A percentile compares a stretch with the other conserved stretches of the same genome.
Evolutionary conservation across 1,140 invertebrate genomes (phyloP).

Genomic region (Portunus trituberculatus): DNA sequence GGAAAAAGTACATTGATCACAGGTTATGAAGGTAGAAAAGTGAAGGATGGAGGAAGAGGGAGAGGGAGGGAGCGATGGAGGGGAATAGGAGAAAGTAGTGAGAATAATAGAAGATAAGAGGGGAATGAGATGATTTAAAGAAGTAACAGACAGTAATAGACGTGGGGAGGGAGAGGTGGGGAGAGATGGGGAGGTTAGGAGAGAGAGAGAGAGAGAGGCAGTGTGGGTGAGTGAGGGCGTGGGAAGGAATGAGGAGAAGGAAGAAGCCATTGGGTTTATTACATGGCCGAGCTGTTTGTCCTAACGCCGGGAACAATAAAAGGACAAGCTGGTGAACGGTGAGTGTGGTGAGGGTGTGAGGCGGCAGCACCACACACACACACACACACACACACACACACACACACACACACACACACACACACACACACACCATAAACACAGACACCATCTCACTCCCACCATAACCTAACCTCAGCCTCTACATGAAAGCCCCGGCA

Average conservation of each 20-base stretch:
- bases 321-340: background rate
- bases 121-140: background rate
- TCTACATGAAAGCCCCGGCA: constrained; percentile 26
- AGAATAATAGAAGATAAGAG: background rate
- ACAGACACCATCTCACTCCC: background rate
- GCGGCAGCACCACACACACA: background rate
- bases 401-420: background rate
- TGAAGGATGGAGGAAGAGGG: background rate
- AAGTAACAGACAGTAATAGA: background rate
- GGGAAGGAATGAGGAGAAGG: background rate
- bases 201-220: background rate
- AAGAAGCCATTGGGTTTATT: background rate
- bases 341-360: background rate
- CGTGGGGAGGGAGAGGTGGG: background rate
- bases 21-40: background rate
- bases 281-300: background rate
- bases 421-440: background rate
- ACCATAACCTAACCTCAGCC: background rate
- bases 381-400: background rate
- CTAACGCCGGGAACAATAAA: constrained; percentile 8
- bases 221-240: background rate
- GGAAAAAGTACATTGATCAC: background rate
- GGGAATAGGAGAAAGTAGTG: background rate
- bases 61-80: background rate
- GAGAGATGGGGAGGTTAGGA: background rate